These are phyloP conservation scores for Mustelus asterias DNA, from an alignment of 2,113 vertebrate genomes.

Conservation along the genomic window DNA sequence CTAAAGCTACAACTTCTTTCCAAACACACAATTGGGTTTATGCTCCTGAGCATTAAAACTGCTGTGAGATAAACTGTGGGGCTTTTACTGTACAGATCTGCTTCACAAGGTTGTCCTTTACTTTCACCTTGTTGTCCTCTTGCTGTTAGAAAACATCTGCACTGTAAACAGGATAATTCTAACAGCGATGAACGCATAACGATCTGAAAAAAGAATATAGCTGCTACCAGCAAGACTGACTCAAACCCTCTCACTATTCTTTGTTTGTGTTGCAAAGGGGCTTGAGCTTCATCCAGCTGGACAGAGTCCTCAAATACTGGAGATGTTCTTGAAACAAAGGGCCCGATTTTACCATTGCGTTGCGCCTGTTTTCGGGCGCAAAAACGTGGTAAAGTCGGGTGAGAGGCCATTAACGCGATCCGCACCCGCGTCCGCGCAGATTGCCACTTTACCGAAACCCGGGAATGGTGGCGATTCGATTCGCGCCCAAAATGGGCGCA, in stretches of 20 bases:
- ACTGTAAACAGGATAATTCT: too few relatives aligned
- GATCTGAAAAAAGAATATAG: background rate
- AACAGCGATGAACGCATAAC: background rate
- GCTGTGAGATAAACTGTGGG: background rate
- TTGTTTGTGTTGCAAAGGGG: background rate
- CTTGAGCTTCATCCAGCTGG: background rate
- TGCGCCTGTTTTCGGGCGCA: too few relatives aligned
- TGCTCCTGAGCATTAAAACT: background rate
- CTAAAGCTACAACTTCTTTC: background rate
- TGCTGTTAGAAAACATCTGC: too few relatives aligned
- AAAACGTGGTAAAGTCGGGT: too few relatives aligned
- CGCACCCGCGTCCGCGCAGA: too few relatives aligned
- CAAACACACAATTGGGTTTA: background rate
- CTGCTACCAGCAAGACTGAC: background rate
- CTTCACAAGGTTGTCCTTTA: background rate
- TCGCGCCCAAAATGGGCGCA: too few relatives aligned
- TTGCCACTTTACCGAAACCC: too few relatives aligned
- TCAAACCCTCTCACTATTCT: background rate
- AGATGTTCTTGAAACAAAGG: background rate
- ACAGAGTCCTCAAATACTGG: background rate
- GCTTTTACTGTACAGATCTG: background rate
- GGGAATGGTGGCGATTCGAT: too few relatives aligned
- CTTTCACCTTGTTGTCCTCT: background rate
- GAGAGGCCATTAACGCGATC: too few relatives aligned
- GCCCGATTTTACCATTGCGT: too few relatives aligned